Evolutionary conservation across 2,797 vertebrate genomes (phyloP), one percentile per base, ranked within the genome.

Genomic region (Hoplostethus atlanticus): DNA sequence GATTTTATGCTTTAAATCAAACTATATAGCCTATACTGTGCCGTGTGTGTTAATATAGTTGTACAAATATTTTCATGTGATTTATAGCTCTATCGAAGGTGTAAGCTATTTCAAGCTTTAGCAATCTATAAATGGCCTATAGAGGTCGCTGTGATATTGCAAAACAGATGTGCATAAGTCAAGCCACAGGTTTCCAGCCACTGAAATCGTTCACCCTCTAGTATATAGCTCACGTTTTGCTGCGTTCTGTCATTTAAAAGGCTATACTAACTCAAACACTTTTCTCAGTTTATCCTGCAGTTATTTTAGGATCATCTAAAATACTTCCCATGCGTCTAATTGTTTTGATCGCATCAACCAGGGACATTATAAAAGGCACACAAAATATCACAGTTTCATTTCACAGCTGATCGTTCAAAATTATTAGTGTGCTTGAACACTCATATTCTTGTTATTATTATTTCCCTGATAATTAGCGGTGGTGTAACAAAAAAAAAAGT

Each of bases 71-170:
- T 68, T 70, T 10, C 51, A 13, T 53, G 62, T 71, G 79, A 77
- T 85, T 82, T 83, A 78, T 44, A 15, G 54, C 71, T 67, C 48
- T 54, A 68, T 15, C 10, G 55, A 57, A 31, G 54, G n/a, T 34
- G 59, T 34, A 62, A 67, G 17, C 36, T 16, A 48, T 40, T 62
- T 64, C 30, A 13, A n/a, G 46, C 30, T 59, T 0, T 40, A 48
- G 44, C 58, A 17, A 59, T 67, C 55, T 70, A 31, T 42, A 4
- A 6, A 17, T 71, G 0, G 83, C 91, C 95, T 84, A 94, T 92
- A 94, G 95, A 95, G 94, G 95, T 92, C 94, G 94, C 94, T 95
- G 89, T 90, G 81, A 93, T 91, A 93, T 92, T 89, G 79, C 89
- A 87, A 85, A 90, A 84, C 80, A 83, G 76, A 83, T 79, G 64